Base-by-base conservation (phyloP, 1,140 invertebrate species). In the Pseudomyrmex concolor region DNA sequence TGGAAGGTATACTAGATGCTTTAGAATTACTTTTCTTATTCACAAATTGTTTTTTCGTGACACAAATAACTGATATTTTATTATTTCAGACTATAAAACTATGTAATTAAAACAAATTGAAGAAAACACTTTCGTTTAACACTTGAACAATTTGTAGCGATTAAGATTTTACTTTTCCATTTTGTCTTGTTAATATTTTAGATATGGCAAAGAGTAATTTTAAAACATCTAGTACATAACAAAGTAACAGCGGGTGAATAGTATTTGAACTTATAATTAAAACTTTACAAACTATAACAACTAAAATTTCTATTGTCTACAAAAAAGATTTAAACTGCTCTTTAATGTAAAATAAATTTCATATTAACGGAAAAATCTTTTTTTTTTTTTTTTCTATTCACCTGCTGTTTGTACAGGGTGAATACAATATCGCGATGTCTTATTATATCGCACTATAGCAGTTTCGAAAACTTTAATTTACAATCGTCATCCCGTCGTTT, bases 191-290 rank as follows among this genome's bases (percentile, higher is more conserved):
- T 17, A 17, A 68, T 22, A 10, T 25, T 70, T 7, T 25, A 12
- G 8, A 25, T 43, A n/a, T 12, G 48, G 57, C 15, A 50, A 48
- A 71, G 50, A 17, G 9, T 68, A 48, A 2, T 80, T 80, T 43
- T 25, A 15, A 80, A 80, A 5, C n/a, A 70, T 78, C 54, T 70
- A 48, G 54, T 78, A 78, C 5, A 0, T 59, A 57, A 34, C 34
- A 50, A 2, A 63, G 0, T 45, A 80, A 70, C 15, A 80, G 66
- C 66, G 66, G 43, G 12, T 71, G 43, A 80, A 71, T 70, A 70
- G 43, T 48, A 59, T 48, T 71, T 60, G 10, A 50, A 70, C 10
- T 71, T 60, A 25, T 15, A 59, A 3, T 57, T 57, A 9, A 48
- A 59, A 70, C 13, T 76, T 8, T 68, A 15, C 2, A 1, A 57